Base-by-base conservation (phyloP, 2,888 invertebrate species). In the Hesperia comma region DNA sequence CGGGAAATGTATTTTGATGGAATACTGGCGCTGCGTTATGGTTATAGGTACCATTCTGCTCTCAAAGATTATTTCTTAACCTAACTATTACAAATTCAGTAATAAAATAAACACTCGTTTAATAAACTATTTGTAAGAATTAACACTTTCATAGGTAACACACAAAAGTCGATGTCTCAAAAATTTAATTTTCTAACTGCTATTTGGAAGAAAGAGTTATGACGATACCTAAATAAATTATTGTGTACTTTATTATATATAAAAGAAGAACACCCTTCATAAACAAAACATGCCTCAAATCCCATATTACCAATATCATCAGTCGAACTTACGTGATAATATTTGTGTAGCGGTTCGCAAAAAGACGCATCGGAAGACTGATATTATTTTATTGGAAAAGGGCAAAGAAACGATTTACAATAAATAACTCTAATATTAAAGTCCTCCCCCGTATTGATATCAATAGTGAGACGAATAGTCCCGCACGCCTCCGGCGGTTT, bases 391-490 rank as follows among this genome's bases (percentile, higher is more conserved):
- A 80, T 82, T 72, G 77, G 76, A 79, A 75, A 77, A 82, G 81
- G 83, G 82, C 80, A 83, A 82, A 84, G 84, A 86, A 90, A 81
- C 87, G 87, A 87, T 89, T 88, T 89, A 85, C 92, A 89, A 91
- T 90, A 90, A 90, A 91, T 90, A 92, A 88, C 87, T 88, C 85
- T 88, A 88, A 92, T 92, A 92, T 92, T 89, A 90, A 82, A 85
- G 84, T 85, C 84, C 87, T 90, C 88, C 88, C 89, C 85, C 81
- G 82, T 86, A 89, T 88, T 87, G 88, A 88, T 90, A 91, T 86
- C 88, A 86, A 90, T 91, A 89, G 88, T 83, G 79, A 80, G 81
- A 81, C 76, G 79, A 76, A 67, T 79, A 82, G 80, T 86, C 87
- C 86, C 81, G 80, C 79, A 79, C 82, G 89, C 90, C 90, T 80